Base-by-base conservation (phyloP, 2,113 vertebrate genomes). In the Ochotona princeps region DNA sequence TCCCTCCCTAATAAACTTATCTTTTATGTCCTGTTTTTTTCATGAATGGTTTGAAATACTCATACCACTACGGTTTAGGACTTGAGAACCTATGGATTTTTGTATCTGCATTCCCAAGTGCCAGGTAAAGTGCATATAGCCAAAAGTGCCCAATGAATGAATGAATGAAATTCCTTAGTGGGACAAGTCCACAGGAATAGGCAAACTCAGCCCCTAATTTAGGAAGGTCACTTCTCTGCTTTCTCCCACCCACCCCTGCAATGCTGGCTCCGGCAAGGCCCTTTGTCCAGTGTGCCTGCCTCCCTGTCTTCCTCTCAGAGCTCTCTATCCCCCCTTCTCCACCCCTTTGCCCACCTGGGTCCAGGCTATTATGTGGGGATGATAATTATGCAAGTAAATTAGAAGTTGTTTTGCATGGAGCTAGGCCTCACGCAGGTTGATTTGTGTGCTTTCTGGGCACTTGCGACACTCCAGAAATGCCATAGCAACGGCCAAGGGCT, bases 381-480 rank as follows among this genome's bases (percentile, higher is more conserved):
- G 72, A 90, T 82, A 83, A 95, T 95, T 89, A 91, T 75, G 66
- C 28, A 21, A 91, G 88, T 83, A 91, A 96, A 93, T 94, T 93
- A 73, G 76, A 95, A 83, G 88, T 92, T 96, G 90, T 92, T 95
- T 94, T 95, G 84, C 76, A 87, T 72, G 75, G 84, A 72, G 54
- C 94, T 93, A 18, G 79, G 76, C 91, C 92, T 92, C 95, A 91
- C 8, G 26, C 76, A 92, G 90, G 54, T 96, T 66, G n/a, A 93
- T 95, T 94, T 96, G 90, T 94, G 91, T 93, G 95, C 90, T 95
- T 96, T 85, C 88, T 90, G 96, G 74, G 96, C 87, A 95, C 82
- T 95, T 93, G 54, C 94, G 92, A 95, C 90, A 89, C 91, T 96
- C 81, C 66, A 95, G 87, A 94, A 93, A 91, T 81, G 87, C 92